These are phyloP conservation scores for Drosophila quinaria DNA, from an alignment of 2,888 invertebrate genomes.

Conservation along the genomic window DNA sequence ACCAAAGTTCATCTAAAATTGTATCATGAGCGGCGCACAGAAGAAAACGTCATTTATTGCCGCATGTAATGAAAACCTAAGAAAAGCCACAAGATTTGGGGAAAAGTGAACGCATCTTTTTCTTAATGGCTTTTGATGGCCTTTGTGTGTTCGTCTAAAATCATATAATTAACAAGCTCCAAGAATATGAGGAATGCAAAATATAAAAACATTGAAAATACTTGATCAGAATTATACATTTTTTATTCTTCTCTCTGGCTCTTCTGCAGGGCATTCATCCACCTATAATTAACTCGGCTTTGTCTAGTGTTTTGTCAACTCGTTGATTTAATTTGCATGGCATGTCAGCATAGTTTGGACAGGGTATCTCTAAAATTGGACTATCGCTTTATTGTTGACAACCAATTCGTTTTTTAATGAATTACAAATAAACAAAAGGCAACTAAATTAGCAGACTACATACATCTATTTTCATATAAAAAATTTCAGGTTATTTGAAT, in stretches of 20 bases:
- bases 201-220: background rate
- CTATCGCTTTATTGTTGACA: background rate
- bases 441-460: background rate
- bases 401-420: conserved; percentile 3
- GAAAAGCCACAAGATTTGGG: conserved; percentile 31
- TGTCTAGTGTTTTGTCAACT: background rate
- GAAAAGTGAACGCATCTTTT: conserved; percentile 15
- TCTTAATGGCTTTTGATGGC: conserved; percentile 43
- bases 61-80: conserved; percentile 32
- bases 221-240: background rate
- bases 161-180: conserved; percentile 33
- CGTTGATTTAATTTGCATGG: conserved; percentile 4
- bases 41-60: conserved; percentile 70
- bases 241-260: too few relatives aligned
- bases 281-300: conserved; percentile 1
- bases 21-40: conserved; percentile 48
- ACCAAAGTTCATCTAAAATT: conserved; percentile 63
- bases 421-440: background rate
- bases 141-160: conserved; percentile 41
- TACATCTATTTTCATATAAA: background rate
- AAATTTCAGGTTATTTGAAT: background rate
- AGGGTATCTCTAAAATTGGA: conserved; percentile 1
- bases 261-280: too few relatives aligned
- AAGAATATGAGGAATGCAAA: conserved; percentile 1
- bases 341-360: conserved; percentile 12